phyloP scores from a whole-genome alignment of 2,113 vertebrate species.

The Cettia cetti region DNA sequence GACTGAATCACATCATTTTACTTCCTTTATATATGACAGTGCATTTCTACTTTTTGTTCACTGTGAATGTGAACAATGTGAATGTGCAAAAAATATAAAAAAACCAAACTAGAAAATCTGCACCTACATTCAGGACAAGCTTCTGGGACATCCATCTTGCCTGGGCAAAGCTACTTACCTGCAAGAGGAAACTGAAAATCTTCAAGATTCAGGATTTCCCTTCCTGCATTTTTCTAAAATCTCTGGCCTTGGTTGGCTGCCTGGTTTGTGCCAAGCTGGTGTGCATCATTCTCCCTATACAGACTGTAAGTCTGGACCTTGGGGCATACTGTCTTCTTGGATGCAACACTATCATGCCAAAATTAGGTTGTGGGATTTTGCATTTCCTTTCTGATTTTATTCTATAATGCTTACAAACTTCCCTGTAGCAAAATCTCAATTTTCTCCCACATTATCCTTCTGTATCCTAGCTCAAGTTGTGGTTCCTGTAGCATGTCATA shows the following conservation, averaged over 20 bases:
- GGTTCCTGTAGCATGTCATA: not conserved
- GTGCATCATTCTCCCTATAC: not conserved
- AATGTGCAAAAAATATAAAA: not conserved
- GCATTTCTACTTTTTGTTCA: not conserved
- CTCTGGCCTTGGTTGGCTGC: not conserved
- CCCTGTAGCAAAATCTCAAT: not conserved
- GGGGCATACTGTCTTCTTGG: not conserved
- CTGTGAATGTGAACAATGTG: too few relatives aligned
- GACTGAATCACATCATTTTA: not conserved
- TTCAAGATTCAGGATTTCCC: not conserved
- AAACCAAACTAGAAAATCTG: not conserved
- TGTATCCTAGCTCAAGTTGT: not conserved
- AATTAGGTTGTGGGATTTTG: not conserved
- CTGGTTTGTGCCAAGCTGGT: not conserved
- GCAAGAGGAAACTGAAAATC: not conserved
- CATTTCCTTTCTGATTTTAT: not conserved
- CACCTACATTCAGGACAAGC: not conserved
- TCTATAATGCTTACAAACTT: not conserved
- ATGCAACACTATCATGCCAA: not conserved
- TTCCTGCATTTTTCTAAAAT: not conserved
- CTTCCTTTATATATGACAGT: not conserved
- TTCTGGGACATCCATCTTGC: not conserved
- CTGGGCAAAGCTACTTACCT: not conserved
- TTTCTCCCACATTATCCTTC: not conserved
- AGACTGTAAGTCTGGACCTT: not conserved